These are phyloP conservation scores for Callithrix jacchus DNA, from an alignment of 2,113 vertebrate genomes.

Conservation along the genomic window DNA sequence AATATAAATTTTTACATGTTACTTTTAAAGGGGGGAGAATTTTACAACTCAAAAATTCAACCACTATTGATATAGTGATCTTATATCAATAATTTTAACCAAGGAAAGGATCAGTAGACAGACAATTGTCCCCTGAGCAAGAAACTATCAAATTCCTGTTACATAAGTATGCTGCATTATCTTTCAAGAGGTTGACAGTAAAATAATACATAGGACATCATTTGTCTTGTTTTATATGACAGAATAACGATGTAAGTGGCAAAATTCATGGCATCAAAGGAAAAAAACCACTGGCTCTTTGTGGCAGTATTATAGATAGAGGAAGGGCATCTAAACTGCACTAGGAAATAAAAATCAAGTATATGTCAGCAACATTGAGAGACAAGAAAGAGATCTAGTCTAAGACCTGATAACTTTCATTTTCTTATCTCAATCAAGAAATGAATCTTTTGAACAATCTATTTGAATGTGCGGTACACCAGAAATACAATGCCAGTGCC, in stretches of 20 bases:
- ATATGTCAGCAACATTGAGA: neutral
- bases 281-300: neutral
- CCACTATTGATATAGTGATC: too few relatives aligned
- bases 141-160: conserved; percentile 3
- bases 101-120: neutral
- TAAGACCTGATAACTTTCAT: neutral
- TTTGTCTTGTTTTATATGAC: neutral
- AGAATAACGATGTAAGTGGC: neutral
- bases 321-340: neutral
- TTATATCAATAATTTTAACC: neutral
- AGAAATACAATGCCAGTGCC: neutral
- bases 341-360: conserved; percentile 20
- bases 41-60: conserved; percentile 25
- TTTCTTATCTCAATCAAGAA: neutral
- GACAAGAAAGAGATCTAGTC: neutral
- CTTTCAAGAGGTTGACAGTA: neutral
- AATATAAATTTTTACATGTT: neutral
- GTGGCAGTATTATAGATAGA: neutral
- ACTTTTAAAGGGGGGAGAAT: neutral
- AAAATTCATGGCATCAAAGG: neutral
- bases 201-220: neutral
- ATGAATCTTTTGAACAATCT: neutral
- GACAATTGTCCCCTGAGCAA: neutral
- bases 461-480: neutral
- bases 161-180: neutral